Conservation (phyloP, 2,797 vertebrate genomes). For the Scarus forsteni region DNA sequence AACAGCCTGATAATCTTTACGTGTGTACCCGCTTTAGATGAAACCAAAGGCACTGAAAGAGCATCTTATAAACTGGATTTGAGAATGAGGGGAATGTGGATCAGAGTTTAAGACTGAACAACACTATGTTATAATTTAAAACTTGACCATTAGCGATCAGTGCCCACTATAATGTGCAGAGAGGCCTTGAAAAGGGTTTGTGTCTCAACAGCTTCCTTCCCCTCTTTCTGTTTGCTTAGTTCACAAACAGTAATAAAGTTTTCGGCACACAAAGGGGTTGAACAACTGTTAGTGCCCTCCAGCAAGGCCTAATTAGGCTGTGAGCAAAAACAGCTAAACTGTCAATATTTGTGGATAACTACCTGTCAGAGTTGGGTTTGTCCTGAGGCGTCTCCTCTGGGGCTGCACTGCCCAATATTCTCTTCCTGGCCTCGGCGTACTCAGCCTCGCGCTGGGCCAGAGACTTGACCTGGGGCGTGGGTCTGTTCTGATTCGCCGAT, state of each 20-base stretch:
- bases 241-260: background rate
- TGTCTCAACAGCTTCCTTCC: background rate
- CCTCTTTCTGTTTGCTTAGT: background rate
- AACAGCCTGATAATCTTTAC: no score
- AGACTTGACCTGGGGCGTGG: conserved; percentile 92
- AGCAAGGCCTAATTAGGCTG: background rate
- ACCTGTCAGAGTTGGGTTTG: conserved; percentile 89
- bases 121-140: no score
- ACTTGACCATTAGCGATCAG: no score
- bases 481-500: conserved; percentile 86
- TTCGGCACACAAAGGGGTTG: background rate
- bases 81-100: no score
- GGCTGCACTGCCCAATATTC: conserved; percentile 96
- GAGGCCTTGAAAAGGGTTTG: background rate
- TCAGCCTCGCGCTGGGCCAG: conserved; percentile 97
- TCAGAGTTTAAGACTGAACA: no score
- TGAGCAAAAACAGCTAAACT: background rate
- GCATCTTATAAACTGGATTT: no score
- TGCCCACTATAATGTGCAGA: background rate
- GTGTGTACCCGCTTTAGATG: no score
- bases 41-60: no score
- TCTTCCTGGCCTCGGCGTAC: conserved; percentile 95
- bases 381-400: conserved; percentile 95
- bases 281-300: no score
- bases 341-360: conserved; percentile 28